phyloP scores from a whole-genome alignment of 1,140 invertebrate species.

The Akabosia matsudoensis region DNA sequence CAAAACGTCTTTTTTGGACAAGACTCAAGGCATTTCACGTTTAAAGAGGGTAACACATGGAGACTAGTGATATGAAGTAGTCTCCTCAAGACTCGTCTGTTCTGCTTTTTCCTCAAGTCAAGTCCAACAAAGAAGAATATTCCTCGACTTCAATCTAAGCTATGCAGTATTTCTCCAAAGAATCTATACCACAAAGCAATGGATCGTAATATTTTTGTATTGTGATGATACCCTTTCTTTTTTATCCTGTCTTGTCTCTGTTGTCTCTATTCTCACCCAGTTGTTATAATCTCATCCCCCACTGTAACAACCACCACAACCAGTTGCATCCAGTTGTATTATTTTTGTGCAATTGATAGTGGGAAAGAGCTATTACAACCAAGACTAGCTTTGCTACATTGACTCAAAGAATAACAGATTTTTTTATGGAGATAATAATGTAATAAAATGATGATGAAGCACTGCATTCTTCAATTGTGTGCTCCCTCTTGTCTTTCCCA shows the following conservation, averaged over 20 bases:
- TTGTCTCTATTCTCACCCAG: neutral
- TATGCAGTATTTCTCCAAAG: neutral
- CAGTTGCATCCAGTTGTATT: neutral
- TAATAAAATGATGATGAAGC: neutral
- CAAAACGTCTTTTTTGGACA: neutral
- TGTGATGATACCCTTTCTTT: neutral
- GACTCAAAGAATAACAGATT: conserved; percentile 5
- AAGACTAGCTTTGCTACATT: neutral
- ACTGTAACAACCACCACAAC: neutral
- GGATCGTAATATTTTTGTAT: neutral
- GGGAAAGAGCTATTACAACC: neutral
- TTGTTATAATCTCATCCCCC: neutral
- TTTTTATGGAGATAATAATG: conserved; percentile 10
- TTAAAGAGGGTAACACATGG: neutral
- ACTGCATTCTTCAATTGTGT: neutral
- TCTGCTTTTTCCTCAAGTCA: neutral
- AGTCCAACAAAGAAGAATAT: neutral
- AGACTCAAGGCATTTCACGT: neutral
- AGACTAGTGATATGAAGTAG: neutral
- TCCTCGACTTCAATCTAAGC: neutral
- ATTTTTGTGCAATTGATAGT: neutral
- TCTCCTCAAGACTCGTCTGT: neutral
- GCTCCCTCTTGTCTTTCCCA: neutral
- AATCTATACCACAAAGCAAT: neutral
- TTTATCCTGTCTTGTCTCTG: neutral